Evolutionary conservation across 2,113 vertebrate genomes (phyloP).

Genomic region (Callopanchax toddi): DNA sequence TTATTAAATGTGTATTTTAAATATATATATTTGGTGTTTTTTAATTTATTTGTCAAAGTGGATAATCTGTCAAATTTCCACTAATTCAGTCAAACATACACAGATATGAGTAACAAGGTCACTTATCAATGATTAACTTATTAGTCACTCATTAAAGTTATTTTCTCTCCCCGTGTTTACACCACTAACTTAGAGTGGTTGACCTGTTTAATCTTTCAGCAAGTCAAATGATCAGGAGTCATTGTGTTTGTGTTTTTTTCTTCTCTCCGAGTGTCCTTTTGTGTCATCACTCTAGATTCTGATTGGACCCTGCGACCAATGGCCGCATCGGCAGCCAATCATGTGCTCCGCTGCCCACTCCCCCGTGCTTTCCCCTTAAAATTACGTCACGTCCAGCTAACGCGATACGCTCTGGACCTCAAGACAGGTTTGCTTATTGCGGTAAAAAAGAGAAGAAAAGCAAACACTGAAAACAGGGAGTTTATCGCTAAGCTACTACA

Average conservation of each 20-base stretch:
- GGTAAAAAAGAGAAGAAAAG: constrained; percentile 23
- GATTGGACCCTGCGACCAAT: constrained; percentile 31
- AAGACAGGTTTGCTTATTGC: constrained; percentile 26
- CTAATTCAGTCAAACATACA: background rate
- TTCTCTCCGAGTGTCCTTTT: background rate
- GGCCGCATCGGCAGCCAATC: constrained; percentile 39
- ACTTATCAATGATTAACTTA: constrained; percentile 23
- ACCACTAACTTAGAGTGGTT: background rate
- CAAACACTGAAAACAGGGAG: background rate
- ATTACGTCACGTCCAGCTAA: constrained; percentile 55
- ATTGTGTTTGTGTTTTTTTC: background rate
- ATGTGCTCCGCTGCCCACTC: background rate
- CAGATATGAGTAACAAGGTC: background rate
- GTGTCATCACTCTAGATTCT: background rate
- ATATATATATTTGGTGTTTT: background rate
- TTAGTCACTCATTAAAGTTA: background rate
- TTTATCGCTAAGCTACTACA: background rate
- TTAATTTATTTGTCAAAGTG: background rate
- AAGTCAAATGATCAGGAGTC: constrained; percentile 53
- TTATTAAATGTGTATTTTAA: too few species aligned
- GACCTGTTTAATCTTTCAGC: constrained; percentile 11
- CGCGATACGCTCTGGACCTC: constrained; percentile 30
- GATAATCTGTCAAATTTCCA: background rate
- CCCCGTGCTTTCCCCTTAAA: background rate
- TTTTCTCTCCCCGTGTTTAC: background rate